phyloP scores from a whole-genome alignment of 2,888 invertebrate genomes.

The Keiferia lycopersicella region DNA sequence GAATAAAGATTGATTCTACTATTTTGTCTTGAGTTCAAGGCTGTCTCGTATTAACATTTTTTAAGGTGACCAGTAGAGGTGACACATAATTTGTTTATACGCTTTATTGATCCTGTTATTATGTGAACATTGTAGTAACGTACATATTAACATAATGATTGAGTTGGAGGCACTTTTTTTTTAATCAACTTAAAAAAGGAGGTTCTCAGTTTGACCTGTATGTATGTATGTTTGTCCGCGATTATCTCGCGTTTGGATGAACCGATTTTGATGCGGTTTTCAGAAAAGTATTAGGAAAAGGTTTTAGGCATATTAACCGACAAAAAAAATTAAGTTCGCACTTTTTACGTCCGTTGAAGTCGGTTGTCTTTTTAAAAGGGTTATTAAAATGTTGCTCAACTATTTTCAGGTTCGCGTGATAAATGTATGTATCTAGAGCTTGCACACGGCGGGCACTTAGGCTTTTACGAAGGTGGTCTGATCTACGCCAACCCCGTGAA shows the following conservation, averaged over 20 bases:
- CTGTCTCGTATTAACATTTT: background rate
- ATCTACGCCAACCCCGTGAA: constrained; percentile 94
- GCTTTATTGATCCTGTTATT: background rate
- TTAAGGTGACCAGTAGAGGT: background rate
- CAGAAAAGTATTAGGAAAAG: too few species aligned
- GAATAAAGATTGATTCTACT: background rate
- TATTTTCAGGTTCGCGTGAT: constrained; percentile 82
- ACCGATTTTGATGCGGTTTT: too few species aligned
- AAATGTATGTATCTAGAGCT: constrained; percentile 89
- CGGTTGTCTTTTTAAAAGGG: too few species aligned
- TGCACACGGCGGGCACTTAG: constrained; percentile 96
- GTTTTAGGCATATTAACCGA: too few species aligned
- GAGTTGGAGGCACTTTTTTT: background rate
- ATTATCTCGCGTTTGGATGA: too few species aligned
- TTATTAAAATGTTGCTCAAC: background rate
- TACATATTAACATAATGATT: too few species aligned
- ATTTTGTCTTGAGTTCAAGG: constrained; percentile 8
- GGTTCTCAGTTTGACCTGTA: background rate
- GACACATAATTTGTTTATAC: background rate
- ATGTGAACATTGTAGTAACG: background rate
- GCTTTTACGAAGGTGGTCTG: constrained; percentile 95
- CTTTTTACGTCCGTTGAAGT: too few species aligned
- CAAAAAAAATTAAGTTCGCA: too few species aligned
- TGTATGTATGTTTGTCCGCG: too few species aligned
- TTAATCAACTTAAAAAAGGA: too few species aligned